Evolutionary conservation across 2,113 vertebrate species (phyloP), one percentile per base, ranked within the genome.

Genomic region (Neotoma lepida): DNA sequence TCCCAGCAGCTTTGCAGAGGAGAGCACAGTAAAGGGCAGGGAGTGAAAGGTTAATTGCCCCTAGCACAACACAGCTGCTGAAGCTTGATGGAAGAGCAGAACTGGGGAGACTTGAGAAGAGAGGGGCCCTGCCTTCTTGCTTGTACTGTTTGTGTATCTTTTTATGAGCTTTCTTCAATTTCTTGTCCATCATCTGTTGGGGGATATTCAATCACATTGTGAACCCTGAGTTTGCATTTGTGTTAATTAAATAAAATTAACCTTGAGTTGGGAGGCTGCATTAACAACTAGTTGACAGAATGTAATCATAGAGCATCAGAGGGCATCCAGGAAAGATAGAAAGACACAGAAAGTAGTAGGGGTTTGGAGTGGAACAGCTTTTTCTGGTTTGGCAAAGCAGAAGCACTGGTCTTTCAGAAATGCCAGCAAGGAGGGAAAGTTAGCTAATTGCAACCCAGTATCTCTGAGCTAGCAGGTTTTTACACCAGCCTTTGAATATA

Each of bases 91-190:
- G 93, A 90, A 97, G 73, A 95, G 93, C 77, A 68, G 71, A 87
- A 85, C 78, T 92, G 91, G 61, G 94, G 92, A 95, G 88, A 92
- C 90, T 95, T 61, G 90, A 92, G 71, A 68, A 94, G 54, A 93
- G 88, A 91, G 91, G 88, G 89, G 80, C 91, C 94, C 95, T 95
- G 95, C 24, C 22, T 99, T 84, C 98, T 98, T 98, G 97, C 61
- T 96, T 97, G 26, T 97, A 97, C 7, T 95, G 96, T 61, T 97
- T 97, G 51, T 98, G 98, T 3, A 93, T 88, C 89, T 98, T 98
- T 92, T 99, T 99, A 61, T 99, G 98, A 33, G 92, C 98, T 96
- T 99, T 99, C 98, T 99, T 98, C 98, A 98, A 98, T 97, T 99
- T 99, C 98, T 99, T 99, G 93, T 99, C 94, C 84, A 64, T 93